A percentile compares a stretch with the other conserved stretches of the same genome.
These are phyloP conservation scores for Acipenser oxyrinchus DNA, from an alignment of 2,797 vertebrate species.

Conservation along the genomic window DNA sequence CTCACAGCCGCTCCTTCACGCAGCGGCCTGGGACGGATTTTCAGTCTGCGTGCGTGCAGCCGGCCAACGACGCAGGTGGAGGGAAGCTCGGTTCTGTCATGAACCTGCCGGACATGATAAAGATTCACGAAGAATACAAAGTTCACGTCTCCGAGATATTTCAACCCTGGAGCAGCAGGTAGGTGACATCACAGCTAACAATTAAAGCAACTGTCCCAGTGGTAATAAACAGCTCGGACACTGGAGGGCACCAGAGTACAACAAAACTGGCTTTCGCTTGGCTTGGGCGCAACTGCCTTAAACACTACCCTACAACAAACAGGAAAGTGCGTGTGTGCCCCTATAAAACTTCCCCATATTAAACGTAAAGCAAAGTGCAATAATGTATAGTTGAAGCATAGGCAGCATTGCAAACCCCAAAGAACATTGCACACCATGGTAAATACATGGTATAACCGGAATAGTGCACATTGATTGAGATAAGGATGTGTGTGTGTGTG, in stretches of 20 bases:
- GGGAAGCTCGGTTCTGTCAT: no score
- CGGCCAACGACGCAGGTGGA: conserved; percentile 19
- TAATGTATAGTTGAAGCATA: no score
- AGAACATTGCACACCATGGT: no score
- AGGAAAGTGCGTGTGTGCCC: no score
- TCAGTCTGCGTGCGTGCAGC: neutral
- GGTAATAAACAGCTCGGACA: conserved; percentile 26
- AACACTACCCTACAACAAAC: no score
- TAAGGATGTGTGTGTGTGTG: no score
- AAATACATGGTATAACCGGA: no score
- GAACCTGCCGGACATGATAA: conserved; percentile 25
- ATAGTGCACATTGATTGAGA: no score
- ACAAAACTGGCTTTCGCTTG: neutral
- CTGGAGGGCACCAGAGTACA: conserved; percentile 35
- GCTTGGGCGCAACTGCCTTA: no score
- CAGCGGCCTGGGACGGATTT: neutral
- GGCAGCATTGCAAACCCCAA: no score
- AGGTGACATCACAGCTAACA: conserved; percentile 8
- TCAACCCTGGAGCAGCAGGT: conserved; percentile 37
- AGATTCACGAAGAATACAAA: conserved; percentile 39
- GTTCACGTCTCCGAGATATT: conserved; percentile 16
- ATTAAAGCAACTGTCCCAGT: neutral
- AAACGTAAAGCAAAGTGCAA: no score
- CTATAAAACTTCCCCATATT: no score
- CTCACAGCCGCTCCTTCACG: neutral